Conservation (phyloP, 1,140 invertebrate genomes). For the Dendrolimus kikuchii region DNA sequence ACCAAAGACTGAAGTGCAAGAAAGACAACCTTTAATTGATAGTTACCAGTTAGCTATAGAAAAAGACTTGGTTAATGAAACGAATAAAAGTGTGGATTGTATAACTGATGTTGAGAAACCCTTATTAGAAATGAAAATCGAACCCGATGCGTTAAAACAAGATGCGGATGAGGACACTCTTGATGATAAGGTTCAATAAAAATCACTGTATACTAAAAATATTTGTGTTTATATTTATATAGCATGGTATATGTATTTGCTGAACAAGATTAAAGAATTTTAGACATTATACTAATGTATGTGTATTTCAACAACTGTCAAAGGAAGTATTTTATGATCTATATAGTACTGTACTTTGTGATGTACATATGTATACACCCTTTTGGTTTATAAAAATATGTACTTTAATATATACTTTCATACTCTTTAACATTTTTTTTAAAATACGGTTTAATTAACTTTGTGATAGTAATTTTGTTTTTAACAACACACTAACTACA, state of each 20-base stretch:
- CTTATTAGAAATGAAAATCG: no score
- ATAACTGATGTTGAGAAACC: no score
- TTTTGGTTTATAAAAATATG: background rate
- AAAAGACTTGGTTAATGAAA: no score
- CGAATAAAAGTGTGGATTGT: no score
- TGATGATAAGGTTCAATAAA: constrained; percentile 57
- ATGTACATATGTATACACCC: constrained; percentile 14
- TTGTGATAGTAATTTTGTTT: background rate
- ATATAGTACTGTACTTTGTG: constrained; percentile 9
- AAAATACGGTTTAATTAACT: no score
- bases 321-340: constrained; percentile 12
- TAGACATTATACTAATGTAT: constrained; percentile 31
- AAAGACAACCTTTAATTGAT: no score
- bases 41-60: no score
- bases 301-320: constrained; percentile 10
- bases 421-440: no score
- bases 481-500: background rate
- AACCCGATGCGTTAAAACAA: constrained; percentile 6
- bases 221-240: constrained; percentile 55
- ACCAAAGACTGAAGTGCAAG: background rate
- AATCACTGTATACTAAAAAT: constrained; percentile 61
- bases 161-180: constrained; percentile 32
- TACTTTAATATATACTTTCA: no score
- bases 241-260: constrained; percentile 51
- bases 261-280: constrained; percentile 45